Evolutionary conservation across 2,888 invertebrate species (phyloP), one percentile per base, ranked within the genome.

Genomic region (Rhingia rostrata): DNA sequence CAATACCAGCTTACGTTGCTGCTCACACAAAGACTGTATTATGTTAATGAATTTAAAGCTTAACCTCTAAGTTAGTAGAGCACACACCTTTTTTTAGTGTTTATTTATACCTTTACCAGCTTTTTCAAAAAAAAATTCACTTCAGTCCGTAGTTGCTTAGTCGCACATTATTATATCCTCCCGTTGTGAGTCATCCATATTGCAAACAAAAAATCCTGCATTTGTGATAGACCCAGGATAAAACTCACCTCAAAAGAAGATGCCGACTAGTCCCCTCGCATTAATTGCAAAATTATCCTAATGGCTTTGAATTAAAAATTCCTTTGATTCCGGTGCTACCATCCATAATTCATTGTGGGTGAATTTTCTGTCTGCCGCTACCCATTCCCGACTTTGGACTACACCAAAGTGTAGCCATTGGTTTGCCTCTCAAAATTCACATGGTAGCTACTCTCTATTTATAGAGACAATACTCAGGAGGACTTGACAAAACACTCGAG

Each of bases 211-310:
- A 45, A 3, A 47, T 74, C 30, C 49, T 66, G 58, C 75, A 60
- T 51, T 58, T 43, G 60, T 49, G 58, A 22, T 22, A 2, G 22
- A 22, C 51, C 66, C 66, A 66, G 66, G 22, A 60, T 67, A 54
- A 63, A 60, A 58, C 49, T 22, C 66, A 75, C 75, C 75, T 75
- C 75, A 75, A 66, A 75, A 30, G 58, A 30, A 41, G 35, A 73
- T 67, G 54, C 67, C 47, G 47, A 58, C 37, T 49, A 22, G 45
- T 43, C 51, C 61, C 45, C 54, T 54, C 41, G 14, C 32, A 56
- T 66, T 77, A 78, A 78, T 69, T 78, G 61, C 70, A 78, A 70
- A 78, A 78, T 78, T 69, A 78, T 78, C 77, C 61, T 78, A 70
- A 78, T 78, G 77, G 70, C 77, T 56, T 49, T 32, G 63, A 78